Evolutionary conservation across 64 coral and sea anemone genomes (phyloP).

Genomic region (Stichodactyla mertensii): DNA sequence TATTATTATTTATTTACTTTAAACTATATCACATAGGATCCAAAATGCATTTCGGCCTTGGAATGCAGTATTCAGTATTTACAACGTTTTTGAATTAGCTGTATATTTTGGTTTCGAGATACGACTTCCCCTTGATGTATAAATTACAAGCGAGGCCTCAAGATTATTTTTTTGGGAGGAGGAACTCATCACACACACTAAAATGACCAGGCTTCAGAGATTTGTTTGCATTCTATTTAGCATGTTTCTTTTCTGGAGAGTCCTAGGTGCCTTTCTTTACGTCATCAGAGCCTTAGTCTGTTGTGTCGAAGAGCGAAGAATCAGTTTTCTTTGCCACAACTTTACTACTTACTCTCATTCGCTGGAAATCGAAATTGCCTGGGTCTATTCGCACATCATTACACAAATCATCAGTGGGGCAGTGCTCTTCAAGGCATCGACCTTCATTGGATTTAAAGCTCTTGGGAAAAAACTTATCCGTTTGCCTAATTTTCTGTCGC

Average conservation of each 20-base stretch:
- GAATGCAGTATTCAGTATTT: too few species aligned
- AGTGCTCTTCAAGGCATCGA: not conserved
- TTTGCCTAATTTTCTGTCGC: constrained; percentile 1
- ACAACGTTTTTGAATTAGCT: too few species aligned
- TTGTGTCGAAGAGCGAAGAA: not conserved
- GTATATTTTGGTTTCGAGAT: too few species aligned
- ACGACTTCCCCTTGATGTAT: too few species aligned
- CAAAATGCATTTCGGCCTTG: too few species aligned
- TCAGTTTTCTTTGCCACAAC: constrained; percentile 11
- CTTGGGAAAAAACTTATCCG: constrained; percentile 9
- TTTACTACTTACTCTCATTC: constrained; percentile 10
- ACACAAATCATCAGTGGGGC: not conserved
- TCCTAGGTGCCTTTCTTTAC: not conserved
- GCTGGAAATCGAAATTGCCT: not conserved
- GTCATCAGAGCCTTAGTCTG: not conserved
- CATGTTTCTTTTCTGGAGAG: constrained; percentile 6
- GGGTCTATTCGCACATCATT: not conserved
- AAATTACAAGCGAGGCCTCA: too few species aligned
- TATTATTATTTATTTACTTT: too few species aligned
- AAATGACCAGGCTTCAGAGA: not conserved
- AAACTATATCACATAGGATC: too few species aligned
- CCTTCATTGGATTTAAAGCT: constrained; percentile 3
- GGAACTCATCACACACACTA: not conserved
- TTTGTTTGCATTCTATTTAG: not conserved
- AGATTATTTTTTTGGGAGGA: too few species aligned